Base-by-base conservation (phyloP, 2,888 invertebrate species). In the Drosophila austrosaltans region DNA sequence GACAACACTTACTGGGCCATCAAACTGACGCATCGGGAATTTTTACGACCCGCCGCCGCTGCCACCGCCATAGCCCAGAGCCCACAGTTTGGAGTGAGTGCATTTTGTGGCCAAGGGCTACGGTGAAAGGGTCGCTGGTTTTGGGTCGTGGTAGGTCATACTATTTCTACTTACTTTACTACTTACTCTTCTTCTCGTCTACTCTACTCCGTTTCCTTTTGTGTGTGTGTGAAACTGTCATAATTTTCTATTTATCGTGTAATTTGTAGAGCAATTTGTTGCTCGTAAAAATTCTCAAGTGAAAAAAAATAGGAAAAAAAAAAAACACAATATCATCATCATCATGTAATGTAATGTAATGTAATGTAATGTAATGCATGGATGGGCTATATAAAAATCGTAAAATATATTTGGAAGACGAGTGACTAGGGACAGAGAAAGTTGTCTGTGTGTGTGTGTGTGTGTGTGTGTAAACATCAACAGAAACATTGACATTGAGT, bases 201-300 rank as follows among this genome's bases (percentile, higher is more conserved):
- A 30, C 30, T 30, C 36, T 36, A 8, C 36, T 36, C 36, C 8
- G 36, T 8, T 60, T 61, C 25, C 39, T 48, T 60, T 53, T 69
- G 44, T 44, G 8, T 36, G 36, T 36, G 8, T 36, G 63, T 40
- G 44, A 40, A 77, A 65, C 77, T 90, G 91, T 91, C 91, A 91
- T 91, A 91, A 91, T 91, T 87, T 91, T 83, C 84, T 89, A 91
- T 90, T 91, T 91, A 91, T 89, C 87, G 83, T 87, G 84, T 91
- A 88, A 90, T 91, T 91, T 87, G 89, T 87, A 82, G 89, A 76
- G 78, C 87, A 87, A 87, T 89, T 87, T 87, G 86, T 80, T 79
- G 91, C 81, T 91, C 91, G 91, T 91, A 91, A 91, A 91, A 48
- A 77, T 77, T 72, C 75, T 78, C 69, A 62, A 89, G 83, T 83